Evolutionary conservation across 2,888 invertebrate genomes (phyloP).

Genomic region (Dendrolimus houi): DNA sequence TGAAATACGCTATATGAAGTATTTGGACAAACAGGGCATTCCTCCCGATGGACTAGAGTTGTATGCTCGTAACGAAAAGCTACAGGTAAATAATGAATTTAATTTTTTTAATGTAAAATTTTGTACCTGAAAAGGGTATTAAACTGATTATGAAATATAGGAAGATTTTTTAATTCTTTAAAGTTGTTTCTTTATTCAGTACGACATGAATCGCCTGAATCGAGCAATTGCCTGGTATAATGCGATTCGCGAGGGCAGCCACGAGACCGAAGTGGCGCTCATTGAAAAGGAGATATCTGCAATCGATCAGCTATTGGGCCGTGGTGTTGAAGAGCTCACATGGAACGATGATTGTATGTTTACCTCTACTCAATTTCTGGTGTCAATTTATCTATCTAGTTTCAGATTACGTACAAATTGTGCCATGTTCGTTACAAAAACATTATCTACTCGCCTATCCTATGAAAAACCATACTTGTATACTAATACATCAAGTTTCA

Average conservation of each 20-base stretch:
- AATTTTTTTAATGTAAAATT: neutral
- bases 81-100: slow-evolving; percentile 75
- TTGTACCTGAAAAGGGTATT: too few relatives aligned
- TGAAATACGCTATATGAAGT: slow-evolving; percentile 87
- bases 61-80: slow-evolving; percentile 81
- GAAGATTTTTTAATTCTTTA: neutral
- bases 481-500: too few relatives aligned
- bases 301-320: slow-evolving; percentile 83
- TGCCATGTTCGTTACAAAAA: too few relatives aligned
- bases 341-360: slow-evolving; percentile 90
- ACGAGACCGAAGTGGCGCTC: slow-evolving; percentile 85
- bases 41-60: slow-evolving; percentile 79
- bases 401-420: too few relatives aligned
- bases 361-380: too few relatives aligned
- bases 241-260: slow-evolving; percentile 82
- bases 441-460: too few relatives aligned
- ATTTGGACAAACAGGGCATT: slow-evolving; percentile 79
- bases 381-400: too few relatives aligned
- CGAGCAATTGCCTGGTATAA: slow-evolving; percentile 91
- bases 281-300: slow-evolving; percentile 84
- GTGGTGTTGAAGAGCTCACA: slow-evolving; percentile 81
- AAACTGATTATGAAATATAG: too few relatives aligned
- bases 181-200: slow-evolving; percentile 29
- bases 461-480: too few relatives aligned
- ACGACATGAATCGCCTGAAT: slow-evolving; percentile 71